Conservation (phyloP, 2,888 invertebrate species). For the Pseudanteris insignis region DNA sequence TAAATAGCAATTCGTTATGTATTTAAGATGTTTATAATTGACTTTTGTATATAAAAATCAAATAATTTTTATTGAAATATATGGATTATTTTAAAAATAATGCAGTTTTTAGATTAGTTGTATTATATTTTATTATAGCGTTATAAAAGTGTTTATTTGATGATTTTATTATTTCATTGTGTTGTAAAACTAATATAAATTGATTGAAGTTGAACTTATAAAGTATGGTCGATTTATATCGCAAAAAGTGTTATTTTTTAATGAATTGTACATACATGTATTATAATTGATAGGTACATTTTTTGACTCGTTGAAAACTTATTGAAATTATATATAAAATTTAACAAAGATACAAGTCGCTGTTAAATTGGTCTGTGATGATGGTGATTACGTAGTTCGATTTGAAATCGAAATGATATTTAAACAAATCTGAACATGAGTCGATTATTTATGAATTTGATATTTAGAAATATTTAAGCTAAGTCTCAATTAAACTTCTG, state of each 20-base stretch:
- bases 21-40: neutral
- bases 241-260: slow-evolving; percentile 4
- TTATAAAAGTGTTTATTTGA: neutral
- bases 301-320: slow-evolving; percentile 18
- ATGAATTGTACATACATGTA: slow-evolving; percentile 24
- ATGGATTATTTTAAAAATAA: slow-evolving; percentile 3
- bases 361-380: slow-evolving; percentile 42
- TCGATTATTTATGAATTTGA: too few species aligned
- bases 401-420: slow-evolving; percentile 18
- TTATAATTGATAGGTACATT: slow-evolving; percentile 6
- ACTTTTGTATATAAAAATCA: slow-evolving; percentile 3
- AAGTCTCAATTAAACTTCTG: too few species aligned
- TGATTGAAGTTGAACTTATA: slow-evolving; percentile 8
- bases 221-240: slow-evolving; percentile 2
- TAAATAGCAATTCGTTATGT: too few species aligned
- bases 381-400: slow-evolving; percentile 30
- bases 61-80: slow-evolving; percentile 7
- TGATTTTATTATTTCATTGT: neutral
- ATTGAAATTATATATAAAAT: slow-evolving; percentile 32
- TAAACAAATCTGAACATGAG: too few species aligned
- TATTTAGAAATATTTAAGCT: too few species aligned
- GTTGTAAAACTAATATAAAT: too few species aligned
- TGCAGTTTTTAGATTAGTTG: neutral
- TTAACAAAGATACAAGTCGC: slow-evolving; percentile 36
- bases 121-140: neutral